Conservation (phyloP, 1,140 invertebrate species). For the Vollenhovia emeryi region DNA sequence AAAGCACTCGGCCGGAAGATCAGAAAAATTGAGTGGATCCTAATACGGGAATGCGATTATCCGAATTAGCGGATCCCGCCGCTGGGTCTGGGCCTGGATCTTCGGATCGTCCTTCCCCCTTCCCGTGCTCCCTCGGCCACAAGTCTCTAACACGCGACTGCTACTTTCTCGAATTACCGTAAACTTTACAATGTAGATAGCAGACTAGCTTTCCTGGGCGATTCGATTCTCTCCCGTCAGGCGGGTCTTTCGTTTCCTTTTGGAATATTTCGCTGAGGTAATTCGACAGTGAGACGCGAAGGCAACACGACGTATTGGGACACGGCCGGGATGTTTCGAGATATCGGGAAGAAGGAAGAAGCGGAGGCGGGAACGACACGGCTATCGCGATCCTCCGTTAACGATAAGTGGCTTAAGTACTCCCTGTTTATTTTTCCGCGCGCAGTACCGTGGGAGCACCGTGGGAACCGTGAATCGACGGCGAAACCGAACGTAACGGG, state of each 20-base stretch:
- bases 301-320: neutral
- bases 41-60: conserved; percentile 84
- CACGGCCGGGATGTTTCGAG: conserved; percentile 2
- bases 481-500: neutral
- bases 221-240: neutral
- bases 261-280: neutral
- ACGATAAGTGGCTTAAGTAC: conserved; percentile 22
- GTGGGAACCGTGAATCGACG: neutral
- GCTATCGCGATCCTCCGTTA: conserved; percentile 4
- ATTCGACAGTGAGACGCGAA: neutral
- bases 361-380: neutral
- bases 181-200: conserved; percentile 14
- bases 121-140: neutral
- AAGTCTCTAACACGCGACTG: conserved; percentile 27
- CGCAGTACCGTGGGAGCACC: neutral
- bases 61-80: conserved; percentile 70
- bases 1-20: conserved; percentile 77
- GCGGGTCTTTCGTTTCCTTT: neutral
- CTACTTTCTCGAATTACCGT: conserved; percentile 47
- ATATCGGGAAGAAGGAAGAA: neutral
- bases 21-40: conserved; percentile 84
- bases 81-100: conserved; percentile 59
- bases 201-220: neutral
- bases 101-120: conserved; percentile 47
- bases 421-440: conserved; percentile 17